Percentiles rank a stretch among this genome's conserved stretches.
phyloP scores from a whole-genome alignment of 2,113 vertebrate genomes.

The Neotoma lepida region DNA sequence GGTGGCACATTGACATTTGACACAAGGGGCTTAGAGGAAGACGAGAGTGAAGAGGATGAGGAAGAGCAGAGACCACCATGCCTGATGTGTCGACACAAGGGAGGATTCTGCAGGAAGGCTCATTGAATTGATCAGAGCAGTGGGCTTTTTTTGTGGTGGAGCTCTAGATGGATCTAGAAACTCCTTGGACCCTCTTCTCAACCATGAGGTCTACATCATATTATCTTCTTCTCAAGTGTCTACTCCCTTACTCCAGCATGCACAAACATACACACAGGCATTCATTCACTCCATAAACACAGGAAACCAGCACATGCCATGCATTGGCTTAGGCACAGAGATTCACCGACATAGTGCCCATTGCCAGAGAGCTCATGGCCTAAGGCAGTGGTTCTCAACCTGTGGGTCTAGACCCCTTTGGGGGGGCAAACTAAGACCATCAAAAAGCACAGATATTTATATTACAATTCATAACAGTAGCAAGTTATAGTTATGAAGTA shows the following conservation, averaged over 20 bases:
- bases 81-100: not conserved
- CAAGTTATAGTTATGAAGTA: not conserved
- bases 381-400: not conserved
- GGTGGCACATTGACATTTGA: not conserved
- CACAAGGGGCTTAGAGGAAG: not conserved
- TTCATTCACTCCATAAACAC: not conserved
- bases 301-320: not conserved
- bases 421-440: not conserved
- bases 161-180: not conserved
- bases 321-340: not conserved
- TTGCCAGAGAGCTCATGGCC: not conserved
- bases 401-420: not conserved
- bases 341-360: fast-evolving
- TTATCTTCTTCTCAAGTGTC: not conserved
- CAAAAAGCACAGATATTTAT: not conserved
- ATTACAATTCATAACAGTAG: not conserved
- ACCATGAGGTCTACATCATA: not conserved
- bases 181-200: not conserved
- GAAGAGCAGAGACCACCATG: not conserved
- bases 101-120: not conserved
- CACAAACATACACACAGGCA: not conserved
- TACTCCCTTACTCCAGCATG: not conserved
- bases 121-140: not conserved
- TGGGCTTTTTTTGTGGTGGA: not conserved
- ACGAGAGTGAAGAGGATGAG: not conserved